Evolutionary conservation across 2,888 invertebrate genomes (phyloP).

Genomic region (Tiliacea citrago): DNA sequence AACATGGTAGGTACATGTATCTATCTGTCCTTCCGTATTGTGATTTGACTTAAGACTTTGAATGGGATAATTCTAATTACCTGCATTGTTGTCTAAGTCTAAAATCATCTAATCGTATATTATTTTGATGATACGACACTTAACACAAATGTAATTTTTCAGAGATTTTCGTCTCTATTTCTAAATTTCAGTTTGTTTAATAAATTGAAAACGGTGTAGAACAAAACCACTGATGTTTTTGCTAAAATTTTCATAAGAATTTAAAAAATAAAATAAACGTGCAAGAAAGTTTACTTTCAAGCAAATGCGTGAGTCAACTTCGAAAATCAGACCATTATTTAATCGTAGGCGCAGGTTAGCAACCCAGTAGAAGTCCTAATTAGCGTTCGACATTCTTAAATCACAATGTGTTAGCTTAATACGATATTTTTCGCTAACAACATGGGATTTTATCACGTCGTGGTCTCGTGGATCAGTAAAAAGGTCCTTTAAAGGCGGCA

Average conservation of each 20-base stretch:
- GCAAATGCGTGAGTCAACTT: constrained; percentile 2
- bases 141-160: neutral
- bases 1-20: constrained; percentile 21
- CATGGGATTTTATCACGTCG: too few species aligned
- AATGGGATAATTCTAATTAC: neutral
- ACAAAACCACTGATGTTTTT: neutral
- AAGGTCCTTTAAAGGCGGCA: too few species aligned
- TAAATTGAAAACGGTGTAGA: too few species aligned
- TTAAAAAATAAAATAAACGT: constrained; percentile 8
- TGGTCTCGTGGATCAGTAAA: too few species aligned
- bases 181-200: neutral
- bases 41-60: constrained; percentile 14
- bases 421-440: too few species aligned
- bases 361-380: neutral
- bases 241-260: neutral
- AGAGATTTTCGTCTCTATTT: neutral
- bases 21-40: constrained; percentile 46
- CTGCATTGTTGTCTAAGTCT: neutral
- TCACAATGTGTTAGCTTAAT: too few species aligned
- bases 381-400: neutral
- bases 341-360: neutral
- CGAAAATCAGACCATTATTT: neutral
- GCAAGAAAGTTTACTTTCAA: neutral
- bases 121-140: neutral
- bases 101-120: neutral